phyloP scores from a whole-genome alignment of 2,797 vertebrate species.

The Rhinogobio ventralis region DNA sequence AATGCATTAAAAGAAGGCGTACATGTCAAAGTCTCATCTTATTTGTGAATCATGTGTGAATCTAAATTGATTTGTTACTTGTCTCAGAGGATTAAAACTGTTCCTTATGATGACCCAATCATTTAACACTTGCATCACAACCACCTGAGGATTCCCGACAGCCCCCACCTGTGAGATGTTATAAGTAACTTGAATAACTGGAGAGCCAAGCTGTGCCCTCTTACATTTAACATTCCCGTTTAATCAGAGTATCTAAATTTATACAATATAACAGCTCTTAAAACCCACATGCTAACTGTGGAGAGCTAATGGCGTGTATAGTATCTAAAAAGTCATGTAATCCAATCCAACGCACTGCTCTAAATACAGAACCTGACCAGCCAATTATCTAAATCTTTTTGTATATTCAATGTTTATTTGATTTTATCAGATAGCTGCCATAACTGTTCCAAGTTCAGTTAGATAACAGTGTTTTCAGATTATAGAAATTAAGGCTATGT shows the following conservation, averaged over 20 bases:
- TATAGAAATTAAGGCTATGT: background rate
- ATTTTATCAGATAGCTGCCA: background rate
- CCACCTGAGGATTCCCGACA: constrained; percentile 31
- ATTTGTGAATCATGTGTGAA: constrained; percentile 2
- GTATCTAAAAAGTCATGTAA: background rate
- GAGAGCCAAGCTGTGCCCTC: background rate
- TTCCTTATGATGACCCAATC: constrained; percentile 47
- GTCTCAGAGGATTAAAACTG: constrained; percentile 63
- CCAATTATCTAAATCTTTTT: background rate
- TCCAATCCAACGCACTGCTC: background rate
- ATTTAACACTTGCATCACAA: constrained; percentile 51
- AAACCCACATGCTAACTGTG: constrained; percentile 7
- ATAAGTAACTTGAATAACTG: constrained; percentile 1
- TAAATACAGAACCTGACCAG: background rate
- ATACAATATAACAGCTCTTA: background rate
- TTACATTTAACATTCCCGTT: background rate
- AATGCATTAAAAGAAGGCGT: constrained; percentile 10
- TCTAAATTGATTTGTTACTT: constrained; percentile 46
- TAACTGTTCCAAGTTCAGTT: background rate
- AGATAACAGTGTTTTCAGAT: background rate
- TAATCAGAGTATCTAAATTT: background rate
- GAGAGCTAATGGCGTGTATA: background rate
- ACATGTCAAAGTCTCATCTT: constrained; percentile 17
- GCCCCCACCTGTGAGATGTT: background rate
- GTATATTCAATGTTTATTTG: background rate